Base-by-base conservation (phyloP, 1,140 invertebrate genomes). In the Drosophila nannoptera region DNA sequence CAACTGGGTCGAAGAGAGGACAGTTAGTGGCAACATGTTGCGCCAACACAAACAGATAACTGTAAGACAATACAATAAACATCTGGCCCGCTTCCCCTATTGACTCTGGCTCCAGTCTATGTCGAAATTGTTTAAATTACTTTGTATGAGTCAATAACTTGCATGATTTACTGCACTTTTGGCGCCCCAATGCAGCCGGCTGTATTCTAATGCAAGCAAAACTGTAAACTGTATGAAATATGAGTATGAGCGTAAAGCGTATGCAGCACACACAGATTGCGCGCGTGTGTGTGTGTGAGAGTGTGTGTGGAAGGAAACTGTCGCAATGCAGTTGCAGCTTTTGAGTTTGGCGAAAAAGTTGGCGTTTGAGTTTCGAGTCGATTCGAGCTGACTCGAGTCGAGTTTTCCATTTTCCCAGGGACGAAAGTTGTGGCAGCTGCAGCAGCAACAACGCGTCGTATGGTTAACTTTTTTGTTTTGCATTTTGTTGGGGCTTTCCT, bases 271-370 rank as follows among this genome's bases (percentile, higher is more conserved):
- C 36, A 58, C 45, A 54, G 1, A 36, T 35, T 38, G 43, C 45
- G 2, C 52, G 29, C 45, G 14, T 12, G 11, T 42, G n/a, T 40
- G 12, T 59, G 33, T 48, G 36, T 49, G 53, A 52, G 54, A n/a
- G n/a, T 36, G 7, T 45, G 11, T 48, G 29, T 63, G 22, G 52
- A 58, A 62, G 65, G 56, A 70, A 77, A 78, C 59, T 77, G 75
- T 78, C 75, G 75, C 75, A 78, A 69, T 78, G 75, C 75, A 77
- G 75, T 73, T 73, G 75, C 70, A 78, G 61, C 55, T 77, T 68
- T 60, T 62, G 55, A 77, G 74, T 72, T 77, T 69, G 33, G 55
- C 42, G 22, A 71, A 55, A 71, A 71, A 71, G 69, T 71, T 71
- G 36, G 16, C 36, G 53, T 72, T 75, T 75, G 69, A 67, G 69